phyloP scores from a whole-genome alignment of 2,797 vertebrate genomes.

The Peromyscus nudipes region DNA sequence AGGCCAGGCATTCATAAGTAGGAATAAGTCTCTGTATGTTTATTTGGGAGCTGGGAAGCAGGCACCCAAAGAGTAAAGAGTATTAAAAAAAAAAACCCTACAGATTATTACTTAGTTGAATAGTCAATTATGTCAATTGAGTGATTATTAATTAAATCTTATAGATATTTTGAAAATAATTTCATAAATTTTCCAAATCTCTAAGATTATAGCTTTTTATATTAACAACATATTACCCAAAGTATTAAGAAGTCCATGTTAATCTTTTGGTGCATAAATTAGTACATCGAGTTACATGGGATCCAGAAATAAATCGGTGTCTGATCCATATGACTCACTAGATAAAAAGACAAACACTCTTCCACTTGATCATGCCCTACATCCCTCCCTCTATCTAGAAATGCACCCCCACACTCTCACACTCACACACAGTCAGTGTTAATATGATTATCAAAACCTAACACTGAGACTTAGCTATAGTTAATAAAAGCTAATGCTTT shows the following conservation, averaged over 20 bases:
- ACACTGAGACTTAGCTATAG: not conserved
- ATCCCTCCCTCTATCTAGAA: not conserved
- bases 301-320: not conserved
- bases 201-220: not conserved
- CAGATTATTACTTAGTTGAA: not conserved
- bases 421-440: not conserved
- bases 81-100: not conserved
- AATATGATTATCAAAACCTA: not conserved
- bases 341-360: not conserved
- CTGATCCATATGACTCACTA: not conserved
- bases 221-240: not conserved
- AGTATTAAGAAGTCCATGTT: no score
- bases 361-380: not conserved
- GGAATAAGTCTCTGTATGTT: not conserved
- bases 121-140: not conserved
- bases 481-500: not conserved
- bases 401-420: no score
- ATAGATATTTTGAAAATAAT: not conserved
- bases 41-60: not conserved
- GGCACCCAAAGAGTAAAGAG: not conserved
- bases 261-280: not conserved
- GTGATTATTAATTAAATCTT: not conserved
- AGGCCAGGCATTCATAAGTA: not conserved
- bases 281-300: not conserved
- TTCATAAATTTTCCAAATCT: not conserved